A percentile compares a stretch with the other conserved stretches of the same genome.
These are phyloP conservation scores for Arion vulgaris DNA, from an alignment of 1,140 invertebrate genomes.

Conservation along the genomic window DNA sequence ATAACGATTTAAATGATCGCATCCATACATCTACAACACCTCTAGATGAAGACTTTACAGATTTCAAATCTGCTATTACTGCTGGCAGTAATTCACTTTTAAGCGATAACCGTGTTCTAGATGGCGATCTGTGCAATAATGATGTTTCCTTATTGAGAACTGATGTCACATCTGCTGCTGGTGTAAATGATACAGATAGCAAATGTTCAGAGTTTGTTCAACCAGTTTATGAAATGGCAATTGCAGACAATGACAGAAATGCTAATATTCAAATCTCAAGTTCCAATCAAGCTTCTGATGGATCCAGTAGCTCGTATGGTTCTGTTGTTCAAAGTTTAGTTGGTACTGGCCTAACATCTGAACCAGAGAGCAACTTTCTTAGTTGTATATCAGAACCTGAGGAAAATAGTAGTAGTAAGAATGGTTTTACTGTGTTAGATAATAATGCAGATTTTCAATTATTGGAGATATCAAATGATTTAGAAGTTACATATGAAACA, in stretches of 20 bases:
- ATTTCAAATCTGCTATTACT: not conserved
- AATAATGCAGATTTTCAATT: not conserved
- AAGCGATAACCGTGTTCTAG: not conserved
- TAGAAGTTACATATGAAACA: not conserved
- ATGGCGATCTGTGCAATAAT: not conserved
- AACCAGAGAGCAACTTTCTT: not conserved
- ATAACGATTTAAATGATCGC: not conserved
- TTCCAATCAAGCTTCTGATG: not conserved
- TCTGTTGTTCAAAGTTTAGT: not conserved
- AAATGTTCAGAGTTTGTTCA: constrained; percentile 14
- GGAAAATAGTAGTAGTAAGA: not conserved
- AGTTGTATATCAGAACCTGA: no score
- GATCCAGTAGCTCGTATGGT: not conserved
- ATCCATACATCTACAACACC: not conserved
- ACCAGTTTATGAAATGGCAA: not conserved
- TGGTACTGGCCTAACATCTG: not conserved
- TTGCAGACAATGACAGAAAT: not conserved
- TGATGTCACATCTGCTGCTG: not conserved
- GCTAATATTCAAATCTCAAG: not conserved
- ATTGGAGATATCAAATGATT: not conserved
- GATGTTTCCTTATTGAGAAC: not conserved
- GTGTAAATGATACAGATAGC: not conserved
- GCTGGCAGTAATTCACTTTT: not conserved
- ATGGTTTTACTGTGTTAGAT: not conserved
- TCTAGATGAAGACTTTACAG: not conserved